Evolutionary conservation across 1,140 invertebrate species (phyloP), one percentile per base, ranked within the genome.

Genomic region (Holotrichia oblita): DNA sequence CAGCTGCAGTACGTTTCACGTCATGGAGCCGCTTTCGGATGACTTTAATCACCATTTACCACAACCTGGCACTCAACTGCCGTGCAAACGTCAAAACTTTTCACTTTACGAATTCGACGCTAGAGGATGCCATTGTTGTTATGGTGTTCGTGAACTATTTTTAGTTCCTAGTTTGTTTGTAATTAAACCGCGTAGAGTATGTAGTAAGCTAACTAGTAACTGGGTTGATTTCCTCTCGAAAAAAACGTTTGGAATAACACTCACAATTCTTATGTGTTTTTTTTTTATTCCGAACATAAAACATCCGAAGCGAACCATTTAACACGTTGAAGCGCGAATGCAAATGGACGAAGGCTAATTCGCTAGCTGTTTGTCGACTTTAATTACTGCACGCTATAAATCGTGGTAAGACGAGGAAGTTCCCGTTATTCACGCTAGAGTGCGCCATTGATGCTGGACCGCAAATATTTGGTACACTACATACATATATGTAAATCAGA

Each of bases 381-480:
- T 48, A 48, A 48, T 48, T 48, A 48, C 44, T 48, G n/a, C 44
- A 48, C 44, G 44, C n/a, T n/a, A n/a, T 48, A 48, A 48, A 48
- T 48, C 12, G n/a, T 48, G 44, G 44, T 48, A 48, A 48, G 44
- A 48, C 44, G 12, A 3, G 3, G 44, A 48, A 48, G 44, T 48
- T 48, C n/a, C 3, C n/a, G 44, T n/a, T n/a, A n/a, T n/a, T n/a
- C n/a, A n/a, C n/a, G n/a, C n/a, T n/a, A n/a, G n/a, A n/a, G n/a
- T n/a, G n/a, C n/a, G n/a, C n/a, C n/a, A n/a, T n/a, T n/a, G n/a
- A n/a, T n/a, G n/a, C n/a, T n/a, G n/a, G n/a, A n/a, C n/a, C n/a
- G n/a, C n/a, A n/a, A n/a, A n/a, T n/a, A n/a, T n/a, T n/a, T n/a
- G n/a, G n/a, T n/a, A n/a, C n/a, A n/a, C n/a, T n/a, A n/a, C n/a